A percentile compares a stretch with the other conserved stretches of the same genome.
phyloP scores from a whole-genome alignment of 2,113 vertebrate genomes.

The Cygnus atratus region DNA sequence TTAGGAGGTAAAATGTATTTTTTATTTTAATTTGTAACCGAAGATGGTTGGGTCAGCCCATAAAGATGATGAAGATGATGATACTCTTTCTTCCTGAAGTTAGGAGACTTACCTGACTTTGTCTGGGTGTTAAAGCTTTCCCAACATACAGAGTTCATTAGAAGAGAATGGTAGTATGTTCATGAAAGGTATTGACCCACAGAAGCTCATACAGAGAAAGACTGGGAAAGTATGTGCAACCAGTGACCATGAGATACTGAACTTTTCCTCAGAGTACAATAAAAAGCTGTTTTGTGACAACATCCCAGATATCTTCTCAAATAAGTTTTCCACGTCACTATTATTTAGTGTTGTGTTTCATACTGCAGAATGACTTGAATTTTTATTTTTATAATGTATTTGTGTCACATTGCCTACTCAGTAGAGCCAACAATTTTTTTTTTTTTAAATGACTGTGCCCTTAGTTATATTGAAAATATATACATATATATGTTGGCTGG shows the following conservation, averaged over 20 bases:
- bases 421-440: neutral
- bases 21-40: neutral
- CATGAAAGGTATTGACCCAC: accelerated
- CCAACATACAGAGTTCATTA: neutral
- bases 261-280: neutral
- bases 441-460: neutral
- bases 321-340: neutral
- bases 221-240: neutral
- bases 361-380: neutral
- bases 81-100: neutral
- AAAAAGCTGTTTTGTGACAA: neutral
- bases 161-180: neutral
- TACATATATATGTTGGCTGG: neutral
- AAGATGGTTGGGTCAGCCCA: neutral
- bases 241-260: neutral
- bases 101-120: neutral
- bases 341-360: neutral
- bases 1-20: neutral
- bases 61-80: neutral
- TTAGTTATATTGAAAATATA: neutral
- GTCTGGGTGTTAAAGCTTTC: neutral
- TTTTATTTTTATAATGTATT: neutral
- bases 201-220: neutral
- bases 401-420: accelerated
- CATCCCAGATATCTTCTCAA: neutral